Evolutionary conservation across 1,140 invertebrate species (phyloP), one percentile per base, ranked within the genome.

Genomic region (Drosophila sproati): DNA sequence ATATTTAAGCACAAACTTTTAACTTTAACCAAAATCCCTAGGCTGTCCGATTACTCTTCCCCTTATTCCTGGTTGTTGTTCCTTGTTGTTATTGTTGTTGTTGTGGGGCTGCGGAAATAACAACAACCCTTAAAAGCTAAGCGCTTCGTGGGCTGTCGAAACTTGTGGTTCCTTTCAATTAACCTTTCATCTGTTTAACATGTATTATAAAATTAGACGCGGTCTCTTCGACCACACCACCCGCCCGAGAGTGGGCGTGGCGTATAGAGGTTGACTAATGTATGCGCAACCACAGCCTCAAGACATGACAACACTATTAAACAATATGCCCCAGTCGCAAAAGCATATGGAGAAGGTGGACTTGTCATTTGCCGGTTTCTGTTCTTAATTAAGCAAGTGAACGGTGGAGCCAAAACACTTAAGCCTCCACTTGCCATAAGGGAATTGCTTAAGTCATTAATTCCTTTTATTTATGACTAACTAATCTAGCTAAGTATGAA

Each of bases 141-240:
- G 66, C 83, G 59, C 73, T 68, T 64, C 61, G 63, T 80, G 77
- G 73, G 63, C 73, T 89, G 83, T 89, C 83, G 83, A 88, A 83
- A 73, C 80, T 88, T 88, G 83, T 89, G 83, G 83, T 88, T 88
- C 77, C 77, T 83, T 89, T 88, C 83, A 88, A 88, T 88, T 88
- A 88, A 88, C 83, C 83, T 88, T 88, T 88, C 83, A 88, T 88
- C 85, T 88, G 85, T 83, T 88, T 85, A 89, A 89, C 83, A 88
- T 88, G 82, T 88, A 88, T 88, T 88, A 88, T 89, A 88, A 88
- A 89, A 88, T 89, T 89, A 88, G 83, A 88, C 77, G 83, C 83
- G 85, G 77, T 88, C 83, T 71, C 73, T 55, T 78, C 77, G 80
- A 77, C 83, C 83, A 88, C 67, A 72, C 61, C 68, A 57, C 45